Evolutionary conservation across 2,797 vertebrate genomes (phyloP).

Genomic region (Sylvilagus floridanus): DNA sequence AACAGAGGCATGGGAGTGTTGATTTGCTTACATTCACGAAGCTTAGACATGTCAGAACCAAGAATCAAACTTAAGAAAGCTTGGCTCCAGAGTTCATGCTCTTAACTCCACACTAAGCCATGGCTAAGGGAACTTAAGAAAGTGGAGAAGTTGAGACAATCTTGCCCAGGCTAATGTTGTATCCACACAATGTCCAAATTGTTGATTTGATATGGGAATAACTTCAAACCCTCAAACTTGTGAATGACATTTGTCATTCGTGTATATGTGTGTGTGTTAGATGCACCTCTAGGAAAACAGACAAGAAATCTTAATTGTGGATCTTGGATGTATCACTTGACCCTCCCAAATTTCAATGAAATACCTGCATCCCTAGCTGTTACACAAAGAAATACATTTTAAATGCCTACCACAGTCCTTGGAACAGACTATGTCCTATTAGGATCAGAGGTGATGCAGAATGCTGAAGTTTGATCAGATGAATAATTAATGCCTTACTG

Average conservation of each 20-base stretch:
- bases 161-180: neutral
- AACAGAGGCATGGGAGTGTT: neutral
- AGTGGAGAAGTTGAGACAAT: neutral
- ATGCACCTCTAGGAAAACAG: constrained; percentile 9
- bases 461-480: constrained; percentile 34
- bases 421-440: neutral
- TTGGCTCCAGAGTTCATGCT: constrained; percentile 27
- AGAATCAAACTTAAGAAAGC: constrained; percentile 30
- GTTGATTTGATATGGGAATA: constrained; percentile 29
- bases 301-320: neutral
- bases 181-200: neutral
- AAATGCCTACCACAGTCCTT: neutral
- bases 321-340: neutral
- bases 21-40: constrained; percentile 17
- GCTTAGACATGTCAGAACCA: constrained; percentile 1
- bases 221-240: neutral
- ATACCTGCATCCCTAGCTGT: neutral
- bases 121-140: neutral
- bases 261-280: neutral
- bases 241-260: neutral
- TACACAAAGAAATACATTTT: neutral
- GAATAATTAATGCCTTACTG: constrained; percentile 1
- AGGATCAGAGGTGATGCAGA: neutral
- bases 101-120: neutral
- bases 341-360: constrained; percentile 27